Base-by-base conservation (phyloP, 2,888 invertebrate genomes). In the Aleiodes testaceus region DNA sequence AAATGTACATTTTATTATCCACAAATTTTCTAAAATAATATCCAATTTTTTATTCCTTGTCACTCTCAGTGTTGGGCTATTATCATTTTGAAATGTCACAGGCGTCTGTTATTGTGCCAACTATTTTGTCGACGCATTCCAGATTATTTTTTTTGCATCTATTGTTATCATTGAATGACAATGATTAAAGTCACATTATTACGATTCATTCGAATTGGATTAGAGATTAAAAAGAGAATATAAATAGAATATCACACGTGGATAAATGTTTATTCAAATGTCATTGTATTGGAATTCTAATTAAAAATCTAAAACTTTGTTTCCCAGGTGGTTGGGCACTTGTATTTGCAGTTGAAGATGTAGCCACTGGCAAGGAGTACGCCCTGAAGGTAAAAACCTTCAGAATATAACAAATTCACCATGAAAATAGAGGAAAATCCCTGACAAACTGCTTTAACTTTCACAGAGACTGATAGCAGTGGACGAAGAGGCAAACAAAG, bases 321-420 rank as follows among this genome's bases (percentile, higher is more conserved):
- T 78, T 79, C 73, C 72, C 90, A 98, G 98, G 98, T 90, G 98
- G 98, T 75, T 98, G 96, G 91, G 97, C 97, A 73, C 94, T 96
- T 89, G 97, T 98, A 72, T 98, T 95, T 90, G 94, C 96, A 79
- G 97, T 96, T 80, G 96, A 97, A 91, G 97, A 98, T 89, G 89
- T 93, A 74, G 91, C 92, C 74, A 92, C 92, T 76, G 95, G 95
- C 75, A 94, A 95, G 78, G 95, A 97, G 85, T 98, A 95, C 91
- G 98, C 98, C 81, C 90, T 98, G 77, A 98, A 98, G 92, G 93
- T 93, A 85, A 80, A n/a, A 44, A 45, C n/a, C n/a, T n/a, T n/a
- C n/a, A n/a, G n/a, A n/a, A n/a, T n/a, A n/a, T n/a, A n/a, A n/a
- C n/a, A n/a, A n/a, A n/a, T n/a, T n/a, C n/a, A n/a, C n/a, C n/a